These are phyloP conservation scores for Mythimna vitellina DNA, from an alignment of 2,888 invertebrate genomes.

Conservation along the genomic window DNA sequence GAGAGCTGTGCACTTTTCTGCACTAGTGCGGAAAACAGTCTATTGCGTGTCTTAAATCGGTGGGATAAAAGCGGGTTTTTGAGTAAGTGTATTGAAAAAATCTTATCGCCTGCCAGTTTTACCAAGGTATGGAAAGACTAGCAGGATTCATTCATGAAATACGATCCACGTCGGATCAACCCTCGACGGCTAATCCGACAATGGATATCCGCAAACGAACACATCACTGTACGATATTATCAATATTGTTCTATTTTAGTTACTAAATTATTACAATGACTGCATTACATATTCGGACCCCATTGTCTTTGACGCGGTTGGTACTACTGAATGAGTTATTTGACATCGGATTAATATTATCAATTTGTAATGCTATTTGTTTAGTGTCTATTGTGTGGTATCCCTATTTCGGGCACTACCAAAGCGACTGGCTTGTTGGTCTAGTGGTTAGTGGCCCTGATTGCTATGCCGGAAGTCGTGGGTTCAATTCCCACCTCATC, in stretches of 20 bases:
- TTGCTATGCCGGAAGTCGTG: too few species aligned
- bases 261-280: conserved; percentile 25
- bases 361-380: conserved; percentile 25
- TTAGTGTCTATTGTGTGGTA: conserved; percentile 4
- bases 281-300: conserved; percentile 22
- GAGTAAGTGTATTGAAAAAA: too few species aligned
- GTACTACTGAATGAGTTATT: conserved; percentile 11
- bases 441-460: too few species aligned
- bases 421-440: background rate
- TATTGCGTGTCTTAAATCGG: too few species aligned
- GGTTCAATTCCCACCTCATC: too few species aligned
- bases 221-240: conserved; percentile 26
- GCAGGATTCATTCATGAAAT: background rate
- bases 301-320: conserved; percentile 31
- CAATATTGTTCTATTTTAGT: conserved; percentile 21
- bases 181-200: conserved; percentile 17
- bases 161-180: conserved; percentile 2
- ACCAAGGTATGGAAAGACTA: too few species aligned
- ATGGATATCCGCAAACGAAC: conserved; percentile 3
- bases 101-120: too few species aligned
- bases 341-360: conserved; percentile 9
- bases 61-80: too few species aligned
- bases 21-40: too few species aligned
- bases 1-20: too few species aligned
- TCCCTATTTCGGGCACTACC: conserved; percentile 7